Evolutionary conservation across 2,797 vertebrate species (phyloP), one percentile per base, ranked within the genome.

Genomic region (Pogoniulus pusillus): DNA sequence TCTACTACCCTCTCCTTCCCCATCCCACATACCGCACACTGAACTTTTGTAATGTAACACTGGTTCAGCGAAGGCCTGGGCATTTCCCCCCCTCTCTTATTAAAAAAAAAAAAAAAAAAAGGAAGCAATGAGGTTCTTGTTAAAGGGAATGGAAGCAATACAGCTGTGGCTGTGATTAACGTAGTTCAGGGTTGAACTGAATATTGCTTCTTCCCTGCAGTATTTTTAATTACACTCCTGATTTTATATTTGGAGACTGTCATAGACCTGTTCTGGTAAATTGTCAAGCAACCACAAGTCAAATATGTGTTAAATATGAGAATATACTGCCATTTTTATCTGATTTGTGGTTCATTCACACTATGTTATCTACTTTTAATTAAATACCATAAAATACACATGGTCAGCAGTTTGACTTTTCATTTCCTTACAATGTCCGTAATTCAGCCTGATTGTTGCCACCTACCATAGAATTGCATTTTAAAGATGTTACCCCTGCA

Each of bases 241-340:
- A 98, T 98, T 99, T 98, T 98, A 98, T 99, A 98, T 98, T 98
- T 98, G 95, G 97, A 97, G 96, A 97, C 97, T 96, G 77, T 98
- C 97, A 97, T 94, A 97, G 98, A 98, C 98, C 97, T 97, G 95
- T 98, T 98, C 98, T 98, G 98, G 98, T 98, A 98, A 98, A 98
- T 98, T 98, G 98, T 98, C 98, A 98, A 98, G 98, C 97, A 98
- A 98, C 98, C 98, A 97, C 98, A 98, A 99, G 98, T 99, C 98
- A 99, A 99, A 99, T 98, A 98, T 98, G 97, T 98, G 98, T 98
- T 99, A 98, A 98, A 98, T 98, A 99, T 98, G 98, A 98, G 98
- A 98, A 99, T 98, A 98, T 98, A 97, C 97, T 98, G 97, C 98
- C 98, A 98, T 98, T 97, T 98, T 99, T 99, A 99, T 99, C 98